Percentiles rank a stretch among this genome's conserved stretches.
These are phyloP conservation scores for Malurus melanocephalus DNA, from an alignment of 2,113 vertebrate species.

Conservation along the genomic window DNA sequence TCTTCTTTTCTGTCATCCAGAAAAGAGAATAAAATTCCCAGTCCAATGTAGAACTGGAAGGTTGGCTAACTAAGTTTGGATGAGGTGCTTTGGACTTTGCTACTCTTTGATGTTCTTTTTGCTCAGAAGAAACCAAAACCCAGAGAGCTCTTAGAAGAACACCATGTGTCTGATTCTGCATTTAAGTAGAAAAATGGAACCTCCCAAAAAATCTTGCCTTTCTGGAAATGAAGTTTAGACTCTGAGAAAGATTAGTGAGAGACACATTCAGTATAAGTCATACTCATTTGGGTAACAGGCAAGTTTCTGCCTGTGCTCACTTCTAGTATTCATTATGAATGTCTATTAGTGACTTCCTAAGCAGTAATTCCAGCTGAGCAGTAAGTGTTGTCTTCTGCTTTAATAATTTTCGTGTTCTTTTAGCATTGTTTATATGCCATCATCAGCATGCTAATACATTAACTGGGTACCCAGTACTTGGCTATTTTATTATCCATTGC, in stretches of 20 bases:
- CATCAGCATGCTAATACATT: not conserved
- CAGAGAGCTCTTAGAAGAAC: not conserved
- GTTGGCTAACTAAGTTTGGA: not conserved
- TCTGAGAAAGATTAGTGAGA: slow-evolving; percentile 19
- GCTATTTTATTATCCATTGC: not conserved
- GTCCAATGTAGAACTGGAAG: not conserved
- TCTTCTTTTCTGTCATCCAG: not conserved
- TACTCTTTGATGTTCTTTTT: not conserved
- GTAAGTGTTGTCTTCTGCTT: slow-evolving; percentile 7
- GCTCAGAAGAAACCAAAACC: not conserved
- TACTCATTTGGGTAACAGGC: slow-evolving; percentile 15
- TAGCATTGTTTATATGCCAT: not conserved
- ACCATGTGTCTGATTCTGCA: not conserved
- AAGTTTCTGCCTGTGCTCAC: slow-evolving; percentile 22
- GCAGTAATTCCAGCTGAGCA: not conserved
- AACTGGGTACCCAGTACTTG: not conserved
- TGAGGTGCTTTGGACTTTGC: not conserved
- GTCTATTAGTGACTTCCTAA: slow-evolving; percentile 12
- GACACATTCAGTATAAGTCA: slow-evolving; percentile 11
- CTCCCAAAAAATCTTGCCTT: slow-evolving; percentile 17
- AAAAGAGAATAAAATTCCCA: not conserved
- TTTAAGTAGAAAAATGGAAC: not conserved
- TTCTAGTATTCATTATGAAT: not conserved
- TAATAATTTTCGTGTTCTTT: slow-evolving; percentile 32
- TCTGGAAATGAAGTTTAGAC: not conserved